These are phyloP conservation scores for Panurus biarmicus DNA, from an alignment of 2,113 vertebrate genomes.

Conservation along the genomic window DNA sequence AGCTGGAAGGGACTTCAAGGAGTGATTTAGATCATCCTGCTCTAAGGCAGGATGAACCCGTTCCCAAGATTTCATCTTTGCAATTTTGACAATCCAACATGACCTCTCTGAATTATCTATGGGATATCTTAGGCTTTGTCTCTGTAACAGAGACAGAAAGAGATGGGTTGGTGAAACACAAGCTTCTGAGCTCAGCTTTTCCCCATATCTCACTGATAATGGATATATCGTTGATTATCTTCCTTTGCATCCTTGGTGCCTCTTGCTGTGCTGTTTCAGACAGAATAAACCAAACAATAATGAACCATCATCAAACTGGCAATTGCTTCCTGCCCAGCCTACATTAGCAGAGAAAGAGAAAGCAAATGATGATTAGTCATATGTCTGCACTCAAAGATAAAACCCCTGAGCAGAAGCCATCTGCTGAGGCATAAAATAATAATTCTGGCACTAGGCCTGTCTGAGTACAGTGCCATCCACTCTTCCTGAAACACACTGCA, in stretches of 20 bases:
- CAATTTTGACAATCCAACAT: neutral
- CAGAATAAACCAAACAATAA: slow-evolving; percentile 12
- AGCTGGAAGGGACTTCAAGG: neutral
- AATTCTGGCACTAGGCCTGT: slow-evolving; percentile 32
- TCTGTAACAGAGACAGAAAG: neutral
- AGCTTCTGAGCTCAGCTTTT: neutral
- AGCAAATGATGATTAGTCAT: slow-evolving; percentile 47
- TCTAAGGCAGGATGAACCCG: neutral
- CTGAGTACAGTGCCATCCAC: slow-evolving; percentile 46
- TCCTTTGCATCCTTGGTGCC: neutral
- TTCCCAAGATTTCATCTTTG: neutral
- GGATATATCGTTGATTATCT: neutral
- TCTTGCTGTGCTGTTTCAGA: slow-evolving; percentile 22
- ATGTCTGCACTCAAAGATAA: slow-evolving; percentile 55
- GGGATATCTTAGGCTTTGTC: neutral
- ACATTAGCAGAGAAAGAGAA: slow-evolving; percentile 32
- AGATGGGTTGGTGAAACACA: neutral
- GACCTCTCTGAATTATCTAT: neutral
- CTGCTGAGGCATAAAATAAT: slow-evolving; percentile 67
- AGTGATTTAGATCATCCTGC: neutral
- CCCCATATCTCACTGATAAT: neutral
- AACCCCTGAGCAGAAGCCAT: slow-evolving; percentile 59
- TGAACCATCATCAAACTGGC: slow-evolving; percentile 15
- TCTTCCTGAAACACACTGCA: slow-evolving; percentile 1
- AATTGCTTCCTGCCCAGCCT: slow-evolving; percentile 50